Conservation (phyloP, 2,797 vertebrate species). For the Enteromius fasciolatus region DNA sequence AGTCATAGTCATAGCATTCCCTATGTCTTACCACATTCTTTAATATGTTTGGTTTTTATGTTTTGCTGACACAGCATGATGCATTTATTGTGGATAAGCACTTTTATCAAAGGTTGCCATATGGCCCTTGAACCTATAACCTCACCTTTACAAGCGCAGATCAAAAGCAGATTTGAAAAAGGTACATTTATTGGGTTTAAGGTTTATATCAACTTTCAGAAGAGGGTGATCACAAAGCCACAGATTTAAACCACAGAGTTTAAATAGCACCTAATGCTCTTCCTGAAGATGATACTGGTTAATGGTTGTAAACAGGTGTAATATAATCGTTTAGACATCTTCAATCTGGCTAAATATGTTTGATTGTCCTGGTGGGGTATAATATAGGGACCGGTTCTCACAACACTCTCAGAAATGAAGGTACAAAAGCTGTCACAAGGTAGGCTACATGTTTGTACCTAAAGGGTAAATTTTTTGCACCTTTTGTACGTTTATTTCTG, state of each 20-base stretch:
- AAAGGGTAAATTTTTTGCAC: no score
- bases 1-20: no score
- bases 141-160: constrained; percentile 54
- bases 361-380: not conserved
- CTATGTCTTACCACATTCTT: not conserved
- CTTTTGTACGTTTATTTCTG: no score
- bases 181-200: constrained; percentile 18
- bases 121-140: constrained; percentile 57
- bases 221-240: not conserved
- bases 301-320: not conserved
- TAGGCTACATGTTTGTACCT: no score
- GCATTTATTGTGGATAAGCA: constrained; percentile 53
- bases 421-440: no score
- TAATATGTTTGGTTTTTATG: constrained; percentile 27
- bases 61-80: constrained; percentile 22
- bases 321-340: not conserved
- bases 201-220: constrained; percentile 28
- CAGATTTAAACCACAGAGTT: constrained; percentile 8
- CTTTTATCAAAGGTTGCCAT: constrained; percentile 54
- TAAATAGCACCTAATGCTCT: not conserved
- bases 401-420: no score
- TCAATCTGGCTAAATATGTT: not conserved
- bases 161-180: constrained; percentile 46
- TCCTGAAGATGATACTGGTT: not conserved
- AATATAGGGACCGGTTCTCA: not conserved